A percentile compares a stretch with the other conserved stretches of the same genome.
Conservation (phyloP, 2,797 vertebrate genomes). For the Melanotaenia maccullochi region DNA sequence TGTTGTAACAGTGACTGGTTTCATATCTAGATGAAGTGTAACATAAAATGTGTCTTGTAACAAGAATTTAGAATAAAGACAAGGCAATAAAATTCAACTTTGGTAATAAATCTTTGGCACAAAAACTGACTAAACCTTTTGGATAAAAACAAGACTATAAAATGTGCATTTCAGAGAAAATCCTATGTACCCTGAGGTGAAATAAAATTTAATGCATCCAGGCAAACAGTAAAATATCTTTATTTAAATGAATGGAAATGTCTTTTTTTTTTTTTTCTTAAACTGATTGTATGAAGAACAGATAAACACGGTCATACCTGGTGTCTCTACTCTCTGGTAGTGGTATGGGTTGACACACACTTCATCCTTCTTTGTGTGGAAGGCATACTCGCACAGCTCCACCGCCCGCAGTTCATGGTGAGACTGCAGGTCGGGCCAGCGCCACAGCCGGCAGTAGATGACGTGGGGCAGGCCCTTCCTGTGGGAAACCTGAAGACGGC, state of each 20-base stretch:
- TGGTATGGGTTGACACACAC: slow-evolving; percentile 99
- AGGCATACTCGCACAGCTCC: slow-evolving; percentile 97
- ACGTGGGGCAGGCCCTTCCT: slow-evolving; percentile 97
- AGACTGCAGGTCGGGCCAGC: slow-evolving; percentile 98
- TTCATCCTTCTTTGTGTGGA: slow-evolving; percentile 99
- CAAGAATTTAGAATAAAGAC: background rate
- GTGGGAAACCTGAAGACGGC: slow-evolving; percentile 96
- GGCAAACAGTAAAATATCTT: slow-evolving; percentile 14
- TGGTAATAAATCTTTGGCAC: background rate
- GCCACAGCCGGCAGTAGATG: slow-evolving; percentile 99
- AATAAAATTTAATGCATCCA: slow-evolving; percentile 3
- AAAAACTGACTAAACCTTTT: background rate
- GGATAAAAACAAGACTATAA: slow-evolving; percentile 8
- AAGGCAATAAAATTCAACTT: background rate
- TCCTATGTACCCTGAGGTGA: background rate
- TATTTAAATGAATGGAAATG: background rate
- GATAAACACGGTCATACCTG: slow-evolving; percentile 82
- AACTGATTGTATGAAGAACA: background rate
- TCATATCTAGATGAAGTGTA: background rate
- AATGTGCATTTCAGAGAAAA: background rate
- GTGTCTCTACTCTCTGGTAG: slow-evolving; percentile 97
- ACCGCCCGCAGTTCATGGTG: slow-evolving; percentile 98
- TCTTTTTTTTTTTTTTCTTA: background rate
- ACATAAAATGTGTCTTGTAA: background rate
- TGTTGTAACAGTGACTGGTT: background rate